phyloP scores from a whole-genome alignment of 2,113 vertebrate species.

The Dunckerocampus dactyliophorus region DNA sequence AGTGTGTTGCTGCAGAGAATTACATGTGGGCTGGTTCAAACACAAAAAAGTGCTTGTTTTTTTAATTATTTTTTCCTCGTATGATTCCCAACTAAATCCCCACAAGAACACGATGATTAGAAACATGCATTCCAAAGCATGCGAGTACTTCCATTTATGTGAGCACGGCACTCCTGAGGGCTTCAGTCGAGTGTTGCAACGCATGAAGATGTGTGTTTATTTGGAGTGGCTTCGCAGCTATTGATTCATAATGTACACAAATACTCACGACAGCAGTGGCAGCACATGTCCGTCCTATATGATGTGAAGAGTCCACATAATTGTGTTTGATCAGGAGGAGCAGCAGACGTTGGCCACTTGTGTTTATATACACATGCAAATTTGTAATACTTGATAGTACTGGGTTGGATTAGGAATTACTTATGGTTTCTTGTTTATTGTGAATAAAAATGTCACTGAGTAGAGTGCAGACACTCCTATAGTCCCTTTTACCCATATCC shows the following conservation, averaged over 20 bases:
- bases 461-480: no score
- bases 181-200: conserved; percentile 13
- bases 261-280: conserved; percentile 10
- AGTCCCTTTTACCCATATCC: no score
- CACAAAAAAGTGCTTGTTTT: background rate
- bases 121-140: background rate
- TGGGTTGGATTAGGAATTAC: background rate
- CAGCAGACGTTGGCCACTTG: conserved; percentile 23
- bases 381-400: background rate
- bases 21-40: background rate
- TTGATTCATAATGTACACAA: conserved; percentile 24
- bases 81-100: background rate
- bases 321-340: conserved; percentile 63
- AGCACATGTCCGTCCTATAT: conserved; percentile 33
- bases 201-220: conserved; percentile 17
- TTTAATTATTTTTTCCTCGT: no score
- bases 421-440: background rate
- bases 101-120: background rate
- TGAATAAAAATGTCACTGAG: background rate
- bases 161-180: conserved; percentile 3
- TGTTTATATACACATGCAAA: conserved; percentile 11
- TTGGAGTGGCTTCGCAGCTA: conserved; percentile 15
- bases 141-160: conserved; percentile 1
- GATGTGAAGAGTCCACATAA: conserved; percentile 57
- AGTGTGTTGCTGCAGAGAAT: background rate